Evolutionary conservation across 2,113 vertebrate genomes (phyloP), one percentile per base, ranked within the genome.

Genomic region (Pampusana beccarii): DNA sequence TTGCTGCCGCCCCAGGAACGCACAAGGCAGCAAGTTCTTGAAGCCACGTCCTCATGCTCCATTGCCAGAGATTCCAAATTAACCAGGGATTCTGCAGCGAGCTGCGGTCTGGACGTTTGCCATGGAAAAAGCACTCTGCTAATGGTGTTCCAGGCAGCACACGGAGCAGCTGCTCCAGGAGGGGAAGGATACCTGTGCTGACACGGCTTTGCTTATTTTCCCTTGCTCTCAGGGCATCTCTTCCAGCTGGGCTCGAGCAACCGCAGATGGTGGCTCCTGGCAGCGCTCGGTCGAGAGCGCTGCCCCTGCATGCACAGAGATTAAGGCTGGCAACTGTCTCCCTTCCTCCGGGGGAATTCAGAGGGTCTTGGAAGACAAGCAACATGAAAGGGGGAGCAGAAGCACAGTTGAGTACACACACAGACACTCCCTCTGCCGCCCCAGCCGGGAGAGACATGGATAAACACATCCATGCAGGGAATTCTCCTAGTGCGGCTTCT

Each of bases 191-290:
- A 93, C 93, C 92, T 95, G 87, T 71, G 36, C 70, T 67, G 51
- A 89, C 90, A 81, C 1, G 25, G 87, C 86, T 81, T 11, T 74
- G 61, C 61, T 73, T 33, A 12, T 80, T 66, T 74, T 54, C 72
- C 42, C 38, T 71, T 72, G 57, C 66, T 91, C 84, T 34, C 34
- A 40, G 93, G 87, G 95, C 87, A 79, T 67, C 65, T 96, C 77
- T 81, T 74, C 92, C 87, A 91, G 77, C 65, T 42, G 95, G 12
- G 15, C 5, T 72, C 38, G 77, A 92, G 50, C 65, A 54, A 34
- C 2, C 29, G 77, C 83, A 66, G 64, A 12, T 50, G 33, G 67
- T 26, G 69, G 26, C 75, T 91, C 57, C 65, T 6, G n/a, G 75
- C 83, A 92, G 91, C 48, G 10, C 48, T 23, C 71, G 53, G 53